These are phyloP conservation scores for Orchesellides sinensis DNA, from an alignment of 2,888 invertebrate genomes.

Conservation along the genomic window DNA sequence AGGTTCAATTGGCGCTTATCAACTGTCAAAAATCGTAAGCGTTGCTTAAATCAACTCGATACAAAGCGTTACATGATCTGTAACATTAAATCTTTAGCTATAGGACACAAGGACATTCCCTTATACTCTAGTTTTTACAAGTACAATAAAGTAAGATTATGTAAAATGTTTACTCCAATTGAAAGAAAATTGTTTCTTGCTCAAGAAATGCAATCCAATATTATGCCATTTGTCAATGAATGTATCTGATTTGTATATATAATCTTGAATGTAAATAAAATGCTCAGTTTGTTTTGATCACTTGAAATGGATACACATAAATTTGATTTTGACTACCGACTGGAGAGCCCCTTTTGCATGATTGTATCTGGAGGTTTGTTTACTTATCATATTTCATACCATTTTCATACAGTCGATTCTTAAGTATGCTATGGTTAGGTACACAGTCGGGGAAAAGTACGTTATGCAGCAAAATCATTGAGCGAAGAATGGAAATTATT, in stretches of 20 bases:
- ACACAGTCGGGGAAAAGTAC: slow-evolving; percentile 33
- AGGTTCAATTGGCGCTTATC: slow-evolving; percentile 1
- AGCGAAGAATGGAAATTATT: slow-evolving; percentile 46
- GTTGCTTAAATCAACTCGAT: background rate
- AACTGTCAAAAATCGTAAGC: slow-evolving; percentile 26
- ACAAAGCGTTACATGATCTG: background rate
- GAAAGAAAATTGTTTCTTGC: too few species aligned
- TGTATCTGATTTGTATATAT: background rate
- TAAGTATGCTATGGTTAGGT: background rate
- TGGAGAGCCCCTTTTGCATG: slow-evolving; percentile 21
- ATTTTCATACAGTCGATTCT: background rate
- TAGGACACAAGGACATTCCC: too few species aligned
- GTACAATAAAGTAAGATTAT: too few species aligned
- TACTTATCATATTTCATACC: too few species aligned
- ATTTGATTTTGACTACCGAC: slow-evolving; percentile 19
- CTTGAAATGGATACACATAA: background rate
- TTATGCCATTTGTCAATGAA: background rate
- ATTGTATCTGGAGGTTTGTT: background rate
- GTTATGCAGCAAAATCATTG: slow-evolving; percentile 10
- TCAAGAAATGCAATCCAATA: background rate
- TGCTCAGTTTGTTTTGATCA: background rate
- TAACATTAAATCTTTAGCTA: background rate
- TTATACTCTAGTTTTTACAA: too few species aligned
- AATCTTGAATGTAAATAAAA: background rate
- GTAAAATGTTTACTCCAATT: too few species aligned